Base-by-base conservation (phyloP, 2,888 invertebrate genomes). In the Galeruca laticollis region DNA sequence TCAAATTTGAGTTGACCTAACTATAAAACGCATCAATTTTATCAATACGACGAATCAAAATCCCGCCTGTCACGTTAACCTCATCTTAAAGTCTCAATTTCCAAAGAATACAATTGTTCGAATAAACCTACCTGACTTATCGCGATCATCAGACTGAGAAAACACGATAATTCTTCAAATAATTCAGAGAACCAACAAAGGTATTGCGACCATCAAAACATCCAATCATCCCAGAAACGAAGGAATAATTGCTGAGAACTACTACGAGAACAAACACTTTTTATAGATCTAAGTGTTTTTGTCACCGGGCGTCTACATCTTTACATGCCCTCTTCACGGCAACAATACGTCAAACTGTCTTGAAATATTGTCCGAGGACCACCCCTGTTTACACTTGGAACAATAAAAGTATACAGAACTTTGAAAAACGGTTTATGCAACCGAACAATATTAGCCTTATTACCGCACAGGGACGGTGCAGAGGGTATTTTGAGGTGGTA, bases 381-480 rank as follows among this genome's bases (percentile, higher is more conserved):
- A 77, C 77, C 77, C 77, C 63, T 73, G 73, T 74, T 77, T 72
- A 74, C 74, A 72, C 68, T 57, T 61, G 71, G 57, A 56, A 67
- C 59, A 66, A 66, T 59, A 60, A 60, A 66, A 66, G 11, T 57
- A 66, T 51, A 66, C 66, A 66, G 59, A 66, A 59, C 47, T 57
- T 62, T 65, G 56, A 33, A 57, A 18, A 43, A 26, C 49, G 40
- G 56, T 66, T 60, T 66, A 73, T 63, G 62, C 71, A 73, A 69
- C 69, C 18, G 61, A 69, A 61, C 66, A 43, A 43, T 13, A 43
- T 47, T 18, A 47, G 15, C 15, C 47, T 47, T 47, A 47, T 47
- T 47, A 47, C 18, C n/a, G 18, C 9, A 9, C 47, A 47, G 47
- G 47, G 47, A 18, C 47, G 47, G 47, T 8, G 18, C 8, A 4